Conservation (phyloP, 1,140 invertebrate species). For the Heliconius melpomene region DNA sequence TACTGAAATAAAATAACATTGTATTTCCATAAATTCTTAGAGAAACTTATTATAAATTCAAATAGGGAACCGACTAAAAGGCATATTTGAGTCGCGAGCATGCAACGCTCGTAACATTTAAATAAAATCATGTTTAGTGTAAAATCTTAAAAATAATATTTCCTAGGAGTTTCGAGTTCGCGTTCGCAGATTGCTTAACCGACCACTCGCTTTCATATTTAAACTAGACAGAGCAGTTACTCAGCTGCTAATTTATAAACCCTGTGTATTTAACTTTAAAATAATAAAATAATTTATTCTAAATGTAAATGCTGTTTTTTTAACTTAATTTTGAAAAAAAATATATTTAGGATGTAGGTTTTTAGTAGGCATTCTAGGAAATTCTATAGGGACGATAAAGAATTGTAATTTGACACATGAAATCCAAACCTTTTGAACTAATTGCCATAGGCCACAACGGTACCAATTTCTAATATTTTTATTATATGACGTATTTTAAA, state of each 20-base stretch:
- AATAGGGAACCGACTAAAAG: constrained; percentile 31
- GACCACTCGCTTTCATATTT: constrained; percentile 11
- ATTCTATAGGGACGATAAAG: too few relatives aligned
- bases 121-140: constrained; percentile 44
- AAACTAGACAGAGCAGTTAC: background rate
- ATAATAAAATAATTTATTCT: background rate
- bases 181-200: constrained; percentile 28
- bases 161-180: constrained; percentile 34
- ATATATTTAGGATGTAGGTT: too few relatives aligned
- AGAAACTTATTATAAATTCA: constrained; percentile 32
- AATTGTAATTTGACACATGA: too few relatives aligned
- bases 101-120: constrained; percentile 33
- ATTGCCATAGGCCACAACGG: too few relatives aligned
- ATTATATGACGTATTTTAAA: constrained; percentile 19
- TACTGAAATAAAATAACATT: constrained; percentile 15
- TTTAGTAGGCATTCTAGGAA: too few relatives aligned
- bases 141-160: constrained; percentile 45
- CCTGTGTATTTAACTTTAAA: background rate
- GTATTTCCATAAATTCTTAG: background rate
- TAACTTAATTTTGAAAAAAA: background rate
- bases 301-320: constrained; percentile 7
- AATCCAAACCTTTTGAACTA: too few relatives aligned
- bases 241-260: constrained; percentile 1
- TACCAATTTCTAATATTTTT: background rate
- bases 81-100: constrained; percentile 27